Base-by-base conservation (phyloP, 2,888 invertebrate species). In the Andricus curvator region DNA sequence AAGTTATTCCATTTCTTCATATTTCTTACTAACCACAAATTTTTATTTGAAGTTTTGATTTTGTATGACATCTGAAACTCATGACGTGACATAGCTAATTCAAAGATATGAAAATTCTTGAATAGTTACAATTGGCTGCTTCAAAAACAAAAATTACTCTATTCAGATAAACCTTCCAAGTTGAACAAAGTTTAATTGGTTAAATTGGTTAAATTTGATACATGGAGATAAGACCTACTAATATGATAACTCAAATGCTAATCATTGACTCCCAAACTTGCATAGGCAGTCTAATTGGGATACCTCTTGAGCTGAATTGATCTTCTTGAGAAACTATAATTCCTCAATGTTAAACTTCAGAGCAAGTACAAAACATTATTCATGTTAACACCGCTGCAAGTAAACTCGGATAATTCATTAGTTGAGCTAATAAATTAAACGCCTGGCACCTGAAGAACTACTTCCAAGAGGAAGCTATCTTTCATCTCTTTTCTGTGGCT, bases 361-460 rank as follows among this genome's bases (percentile, higher is more conserved):
- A 29, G 29, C 25, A 70, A 70, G 70, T 51, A 33, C 51, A 70
- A 70, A 33, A 29, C 51, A 70, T 70, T 70, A 51, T 51, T 70
- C 70, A 70, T 51, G 29, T 48, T 70, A 70, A 51, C 51, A 70
- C 51, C 51, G 20, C 29, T 51, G 1, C 51, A 70, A 51, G 70
- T 51, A 29, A 70, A 70, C 70, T 70, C 29, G 29, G 51, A 70
- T 51, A 70, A 70, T 70, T 70, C 70, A 70, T 51, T 51, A 51
- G 51, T 20, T 51, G 29, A 51, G 51, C 29, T 70, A 70, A 70
- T 70, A 51, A 51, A 51, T 70, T 70, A 33, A 70, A 29, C 29
- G 20, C 70, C 33, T 51, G 51, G 51, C 70, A 51, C 25, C 4
- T 62, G 25, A 15, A 62, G 25, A 62, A 62, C 62, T 25, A 62